Conservation (phyloP, 1,140 invertebrate species). For the Manduca sexta region DNA sequence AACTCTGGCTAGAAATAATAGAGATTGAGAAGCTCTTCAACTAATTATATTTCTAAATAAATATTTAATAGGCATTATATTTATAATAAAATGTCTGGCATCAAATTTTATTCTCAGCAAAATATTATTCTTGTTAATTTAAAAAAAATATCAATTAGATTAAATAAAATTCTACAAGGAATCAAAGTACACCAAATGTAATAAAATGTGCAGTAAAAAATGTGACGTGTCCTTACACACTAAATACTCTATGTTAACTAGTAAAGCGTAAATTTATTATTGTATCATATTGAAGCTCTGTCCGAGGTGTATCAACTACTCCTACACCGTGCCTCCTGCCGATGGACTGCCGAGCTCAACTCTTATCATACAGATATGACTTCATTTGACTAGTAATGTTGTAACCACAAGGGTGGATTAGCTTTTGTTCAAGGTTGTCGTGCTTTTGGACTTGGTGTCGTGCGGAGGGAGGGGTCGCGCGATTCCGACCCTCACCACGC, state of each 20-base stretch:
- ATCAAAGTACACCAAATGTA: not conserved
- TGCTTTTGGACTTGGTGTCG: constrained; percentile 64
- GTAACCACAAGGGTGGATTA: constrained; percentile 44
- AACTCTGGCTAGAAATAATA: too few relatives aligned
- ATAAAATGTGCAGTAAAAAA: constrained; percentile 50
- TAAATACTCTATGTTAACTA: constrained; percentile 34
- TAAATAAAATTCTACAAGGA: not conserved
- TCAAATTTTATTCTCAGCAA: too few relatives aligned
- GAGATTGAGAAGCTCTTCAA: too few relatives aligned
- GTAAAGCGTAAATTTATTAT: constrained; percentile 63
- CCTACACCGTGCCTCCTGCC: not conserved
- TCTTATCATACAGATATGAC: constrained; percentile 60
- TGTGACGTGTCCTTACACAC: constrained; percentile 35
- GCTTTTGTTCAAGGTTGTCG: constrained; percentile 59
- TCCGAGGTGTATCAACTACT: not conserved
- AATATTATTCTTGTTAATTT: too few relatives aligned
- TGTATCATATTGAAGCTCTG: constrained; percentile 36
- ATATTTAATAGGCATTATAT: too few relatives aligned
- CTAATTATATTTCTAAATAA: too few relatives aligned
- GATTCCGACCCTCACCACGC: constrained; percentile 85
- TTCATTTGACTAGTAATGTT: constrained; percentile 63
- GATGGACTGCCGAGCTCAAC: constrained; percentile 6
- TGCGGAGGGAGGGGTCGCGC: constrained; percentile 57
- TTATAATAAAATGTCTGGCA: too few relatives aligned
- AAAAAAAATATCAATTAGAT: too few relatives aligned